phyloP scores from a whole-genome alignment of 1,140 invertebrate genomes.

The Platyscapa corneri region DNA sequence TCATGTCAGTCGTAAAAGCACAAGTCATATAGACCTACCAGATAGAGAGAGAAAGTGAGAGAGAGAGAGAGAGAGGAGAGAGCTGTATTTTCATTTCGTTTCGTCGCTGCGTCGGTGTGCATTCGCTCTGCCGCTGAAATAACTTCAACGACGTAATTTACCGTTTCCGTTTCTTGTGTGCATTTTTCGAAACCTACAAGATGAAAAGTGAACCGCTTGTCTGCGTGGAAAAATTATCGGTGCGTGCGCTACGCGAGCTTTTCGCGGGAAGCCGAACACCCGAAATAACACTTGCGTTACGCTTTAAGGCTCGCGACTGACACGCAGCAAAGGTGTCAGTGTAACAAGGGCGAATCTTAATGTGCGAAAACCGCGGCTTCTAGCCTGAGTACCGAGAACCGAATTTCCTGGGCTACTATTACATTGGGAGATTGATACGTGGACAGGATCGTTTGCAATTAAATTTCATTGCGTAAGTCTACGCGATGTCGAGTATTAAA shows the following conservation, averaged over 20 bases:
- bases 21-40: not conserved
- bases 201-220: not conserved
- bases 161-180: conserved; percentile 23
- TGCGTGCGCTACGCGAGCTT: not conserved
- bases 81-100: conserved; percentile 3
- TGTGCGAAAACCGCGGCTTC: not conserved
- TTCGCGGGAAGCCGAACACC: not conserved
- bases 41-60: not conserved
- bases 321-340: not conserved
- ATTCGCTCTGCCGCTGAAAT: not conserved
- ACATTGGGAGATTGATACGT: too few species aligned
- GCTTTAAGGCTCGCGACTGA: not conserved
- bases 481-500: too few species aligned
- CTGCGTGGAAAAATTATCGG: conserved; percentile 7
- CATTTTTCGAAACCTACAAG: not conserved
- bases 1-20: not conserved
- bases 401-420: too few species aligned
- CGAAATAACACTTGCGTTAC: conserved; percentile 13
- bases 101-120: conserved; percentile 8
- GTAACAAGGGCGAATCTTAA: not conserved
- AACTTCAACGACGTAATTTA: conserved; percentile 19
- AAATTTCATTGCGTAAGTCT: too few species aligned
- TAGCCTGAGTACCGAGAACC: not conserved
- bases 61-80: not conserved
- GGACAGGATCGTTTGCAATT: too few species aligned